A percentile compares a stretch with the other conserved stretches of the same genome.
Conservation (phyloP, 2,888 invertebrate species). For the Allacma fusca region DNA sequence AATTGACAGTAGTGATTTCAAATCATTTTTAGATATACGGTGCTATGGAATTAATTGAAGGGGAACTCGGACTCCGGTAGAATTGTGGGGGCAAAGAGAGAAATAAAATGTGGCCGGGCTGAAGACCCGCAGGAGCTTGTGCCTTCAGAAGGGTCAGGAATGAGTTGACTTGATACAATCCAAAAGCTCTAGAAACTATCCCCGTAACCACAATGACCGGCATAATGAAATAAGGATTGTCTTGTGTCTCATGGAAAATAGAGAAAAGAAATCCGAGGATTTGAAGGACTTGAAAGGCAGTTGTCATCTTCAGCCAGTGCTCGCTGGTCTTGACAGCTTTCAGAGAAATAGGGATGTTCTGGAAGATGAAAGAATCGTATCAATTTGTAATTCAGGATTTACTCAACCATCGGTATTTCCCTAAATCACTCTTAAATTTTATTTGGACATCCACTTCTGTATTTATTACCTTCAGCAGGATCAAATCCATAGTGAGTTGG, state of each 20-base stretch:
- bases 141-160: not conserved
- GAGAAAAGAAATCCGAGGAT: not conserved
- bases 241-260: not conserved
- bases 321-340: not conserved
- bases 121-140: not conserved
- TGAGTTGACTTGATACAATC: not conserved
- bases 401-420: not conserved
- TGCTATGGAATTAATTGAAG: not conserved
- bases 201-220: not conserved
- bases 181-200: not conserved
- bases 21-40: not conserved
- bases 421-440: no score
- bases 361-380: no score
- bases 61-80: not conserved
- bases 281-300: not conserved
- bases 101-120: not conserved
- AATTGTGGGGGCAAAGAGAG: not conserved
- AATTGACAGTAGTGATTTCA: no score
- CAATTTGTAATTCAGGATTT: no score
- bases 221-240: not conserved
- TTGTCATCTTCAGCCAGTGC: not conserved
- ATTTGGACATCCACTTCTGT: not conserved
- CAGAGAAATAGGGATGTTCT: not conserved
- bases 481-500: not conserved
- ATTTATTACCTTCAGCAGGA: not conserved